Conservation (phyloP, 2,888 invertebrate species). For the Chrysolina americana region DNA sequence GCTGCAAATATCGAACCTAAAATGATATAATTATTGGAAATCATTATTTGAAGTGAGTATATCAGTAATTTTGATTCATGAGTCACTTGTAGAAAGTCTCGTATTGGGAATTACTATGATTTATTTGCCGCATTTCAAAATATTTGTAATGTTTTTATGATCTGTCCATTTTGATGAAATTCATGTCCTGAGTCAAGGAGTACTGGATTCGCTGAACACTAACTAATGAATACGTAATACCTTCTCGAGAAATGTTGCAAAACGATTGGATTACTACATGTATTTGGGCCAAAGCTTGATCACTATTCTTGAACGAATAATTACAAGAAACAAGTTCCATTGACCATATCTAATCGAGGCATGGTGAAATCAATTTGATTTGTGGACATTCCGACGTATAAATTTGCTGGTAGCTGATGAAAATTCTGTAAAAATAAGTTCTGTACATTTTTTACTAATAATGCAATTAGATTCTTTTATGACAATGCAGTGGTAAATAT, state of each 20-base stretch:
- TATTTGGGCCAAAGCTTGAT: slow-evolving; percentile 20
- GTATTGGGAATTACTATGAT: not conserved
- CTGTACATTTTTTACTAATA: no score
- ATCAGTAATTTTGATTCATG: no score
- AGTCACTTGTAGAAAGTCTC: no score
- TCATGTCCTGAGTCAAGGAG: not conserved
- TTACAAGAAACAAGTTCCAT: not conserved
- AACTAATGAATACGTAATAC: not conserved
- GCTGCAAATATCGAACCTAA: no score
- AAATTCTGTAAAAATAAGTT: no score
- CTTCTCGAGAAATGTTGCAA: not conserved
- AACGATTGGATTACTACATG: slow-evolving; percentile 1
- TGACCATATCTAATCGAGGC: not conserved
- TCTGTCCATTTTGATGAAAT: not conserved
- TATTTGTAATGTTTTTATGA: no score
- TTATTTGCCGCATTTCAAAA: not conserved
- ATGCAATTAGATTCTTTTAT: no score
- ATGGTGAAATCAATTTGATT: not conserved
- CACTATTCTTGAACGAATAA: not conserved
- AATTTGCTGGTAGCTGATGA: no score
- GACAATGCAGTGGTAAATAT: no score
- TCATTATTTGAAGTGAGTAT: no score
- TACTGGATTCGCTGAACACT: not conserved
- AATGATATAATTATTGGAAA: no score
- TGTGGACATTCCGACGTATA: not conserved